These are phyloP conservation scores for Ellobius talpinus DNA, from an alignment of 2,113 vertebrate genomes.

Conservation along the genomic window DNA sequence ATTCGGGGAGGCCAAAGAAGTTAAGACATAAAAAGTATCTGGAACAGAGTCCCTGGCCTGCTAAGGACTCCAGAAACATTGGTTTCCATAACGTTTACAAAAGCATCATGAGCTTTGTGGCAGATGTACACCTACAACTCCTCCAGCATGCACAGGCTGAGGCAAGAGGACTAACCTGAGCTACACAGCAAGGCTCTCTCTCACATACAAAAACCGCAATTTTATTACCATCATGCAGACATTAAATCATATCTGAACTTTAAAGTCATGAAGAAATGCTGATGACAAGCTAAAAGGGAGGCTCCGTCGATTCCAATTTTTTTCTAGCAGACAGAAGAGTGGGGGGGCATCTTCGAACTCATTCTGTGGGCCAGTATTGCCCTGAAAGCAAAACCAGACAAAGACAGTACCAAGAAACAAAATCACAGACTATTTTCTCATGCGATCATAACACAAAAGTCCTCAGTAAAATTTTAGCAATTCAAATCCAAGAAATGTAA, in stretches of 20 bases:
- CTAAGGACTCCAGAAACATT: neutral
- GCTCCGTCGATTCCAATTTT: conserved; percentile 2
- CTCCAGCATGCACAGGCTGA: neutral
- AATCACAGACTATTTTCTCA: neutral
- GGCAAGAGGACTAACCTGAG: neutral
- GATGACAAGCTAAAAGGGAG: neutral
- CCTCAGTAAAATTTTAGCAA: conserved; percentile 11
- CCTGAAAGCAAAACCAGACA: conserved; percentile 12
- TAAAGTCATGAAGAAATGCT: conserved; percentile 11
- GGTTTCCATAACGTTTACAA: neutral
- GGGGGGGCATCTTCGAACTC: neutral
- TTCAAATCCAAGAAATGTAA: conserved; percentile 39
- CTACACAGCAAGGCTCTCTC: neutral
- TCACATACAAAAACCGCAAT: neutral
- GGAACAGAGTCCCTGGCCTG: neutral
- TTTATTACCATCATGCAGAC: neutral
- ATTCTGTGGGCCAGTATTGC: neutral
- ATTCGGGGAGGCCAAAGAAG: neutral
- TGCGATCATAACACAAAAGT: neutral
- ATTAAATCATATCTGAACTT: conserved; percentile 28
- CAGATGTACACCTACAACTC: neutral
- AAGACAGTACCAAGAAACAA: neutral
- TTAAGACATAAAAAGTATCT: neutral
- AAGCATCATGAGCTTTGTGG: neutral
- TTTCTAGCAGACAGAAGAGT: neutral